Percentiles rank a stretch among this genome's conserved stretches.
Evolutionary conservation across 2,113 vertebrate species (phyloP).

Genomic region (Emydocephalus ijimae): DNA sequence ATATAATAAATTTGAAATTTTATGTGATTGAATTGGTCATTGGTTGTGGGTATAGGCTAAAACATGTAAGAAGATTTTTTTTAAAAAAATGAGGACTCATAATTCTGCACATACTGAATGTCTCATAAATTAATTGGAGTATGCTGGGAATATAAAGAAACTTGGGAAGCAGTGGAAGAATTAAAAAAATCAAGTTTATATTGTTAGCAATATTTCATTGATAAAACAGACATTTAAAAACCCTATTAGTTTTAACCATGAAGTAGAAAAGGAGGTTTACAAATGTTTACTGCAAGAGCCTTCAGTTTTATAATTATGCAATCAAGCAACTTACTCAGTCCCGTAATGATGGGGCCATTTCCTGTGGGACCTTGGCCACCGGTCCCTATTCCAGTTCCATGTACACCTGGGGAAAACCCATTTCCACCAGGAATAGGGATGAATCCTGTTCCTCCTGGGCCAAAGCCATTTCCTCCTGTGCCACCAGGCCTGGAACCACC

Average conservation of each 20-base stretch:
- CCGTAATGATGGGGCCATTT: slow-evolving; percentile 68
- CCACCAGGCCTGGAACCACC: slow-evolving; percentile 66
- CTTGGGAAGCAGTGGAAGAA: neutral
- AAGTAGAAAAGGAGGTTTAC: neutral
- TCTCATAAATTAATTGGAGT: neutral
- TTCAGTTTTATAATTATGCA: neutral
- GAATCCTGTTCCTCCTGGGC: slow-evolving; percentile 65
- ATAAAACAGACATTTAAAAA: neutral
- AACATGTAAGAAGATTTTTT: neutral
- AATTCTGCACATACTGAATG: neutral
- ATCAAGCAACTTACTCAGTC: slow-evolving; percentile 67
- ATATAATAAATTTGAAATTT: neutral
- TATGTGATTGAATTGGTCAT: neutral
- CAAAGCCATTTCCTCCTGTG: slow-evolving; percentile 52
- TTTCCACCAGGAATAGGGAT: slow-evolving; percentile 72
- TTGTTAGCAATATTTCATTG: neutral
- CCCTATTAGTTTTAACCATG: neutral
- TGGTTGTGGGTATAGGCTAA: neutral
- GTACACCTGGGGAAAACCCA: slow-evolving; percentile 67
- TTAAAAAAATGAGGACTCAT: neutral
- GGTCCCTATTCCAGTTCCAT: slow-evolving; percentile 54
- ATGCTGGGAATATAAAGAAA: neutral
- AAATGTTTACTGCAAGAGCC: neutral
- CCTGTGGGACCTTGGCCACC: slow-evolving; percentile 57
- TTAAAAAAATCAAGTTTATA: neutral